Evolutionary conservation across 2,797 vertebrate species (phyloP).

Genomic region (Galago senegalensis): DNA sequence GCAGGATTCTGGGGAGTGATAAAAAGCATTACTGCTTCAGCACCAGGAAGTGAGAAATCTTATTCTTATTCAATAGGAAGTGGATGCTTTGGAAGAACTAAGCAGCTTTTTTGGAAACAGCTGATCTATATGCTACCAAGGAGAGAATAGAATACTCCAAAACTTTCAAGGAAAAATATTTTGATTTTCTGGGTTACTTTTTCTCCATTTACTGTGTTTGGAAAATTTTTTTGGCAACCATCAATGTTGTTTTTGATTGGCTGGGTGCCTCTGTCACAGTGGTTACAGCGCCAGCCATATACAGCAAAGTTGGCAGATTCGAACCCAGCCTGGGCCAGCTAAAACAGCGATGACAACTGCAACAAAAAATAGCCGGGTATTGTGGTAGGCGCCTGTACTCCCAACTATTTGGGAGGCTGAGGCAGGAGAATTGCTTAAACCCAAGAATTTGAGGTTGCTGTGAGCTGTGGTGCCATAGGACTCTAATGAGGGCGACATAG

Average conservation of each 20-base stretch:
- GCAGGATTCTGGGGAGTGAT: slow-evolving; percentile 99
- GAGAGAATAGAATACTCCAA: slow-evolving; percentile 99
- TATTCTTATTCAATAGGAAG: slow-evolving; percentile 97
- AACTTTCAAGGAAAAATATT: slow-evolving; percentile 99
- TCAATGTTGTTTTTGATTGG: slow-evolving; percentile 95
- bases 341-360: too few relatives aligned
- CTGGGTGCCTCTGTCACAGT: too few relatives aligned
- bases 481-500: too few relatives aligned
- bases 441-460: too few relatives aligned
- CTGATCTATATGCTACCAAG: slow-evolving; percentile 98
- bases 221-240: slow-evolving; percentile 99
- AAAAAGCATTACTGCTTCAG: slow-evolving; percentile 96
- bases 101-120: slow-evolving; percentile 99
- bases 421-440: too few relatives aligned
- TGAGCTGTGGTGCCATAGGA: too few relatives aligned
- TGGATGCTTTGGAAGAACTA: slow-evolving; percentile 97
- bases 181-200: slow-evolving; percentile 99
- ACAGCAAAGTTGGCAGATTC: too few relatives aligned
- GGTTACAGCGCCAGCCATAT: too few relatives aligned
- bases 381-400: too few relatives aligned
- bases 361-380: too few relatives aligned
- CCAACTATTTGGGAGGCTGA: too few relatives aligned
- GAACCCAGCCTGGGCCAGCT: too few relatives aligned
- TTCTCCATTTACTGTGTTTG: slow-evolving; percentile 99
- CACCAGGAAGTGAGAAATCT: slow-evolving; percentile 97